Percentiles rank a stretch among this genome's conserved stretches.
Evolutionary conservation across 2,888 invertebrate species (phyloP).

Genomic region (Cistogaster globosa): DNA sequence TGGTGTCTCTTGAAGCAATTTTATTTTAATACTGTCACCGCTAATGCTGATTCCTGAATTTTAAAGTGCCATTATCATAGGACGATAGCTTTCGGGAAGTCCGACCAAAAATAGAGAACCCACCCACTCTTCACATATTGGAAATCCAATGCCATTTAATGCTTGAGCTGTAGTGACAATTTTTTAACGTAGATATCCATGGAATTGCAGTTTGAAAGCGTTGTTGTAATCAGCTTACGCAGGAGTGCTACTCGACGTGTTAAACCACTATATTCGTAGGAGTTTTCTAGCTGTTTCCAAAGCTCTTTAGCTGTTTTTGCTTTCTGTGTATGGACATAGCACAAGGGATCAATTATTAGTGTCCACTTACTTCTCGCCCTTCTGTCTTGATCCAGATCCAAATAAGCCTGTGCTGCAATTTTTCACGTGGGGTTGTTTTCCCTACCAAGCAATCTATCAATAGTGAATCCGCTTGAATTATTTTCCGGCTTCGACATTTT

Average conservation of each 20-base stretch:
- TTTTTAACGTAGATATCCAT: slow-evolving; percentile 58
- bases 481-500: background rate
- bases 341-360: slow-evolving; percentile 41
- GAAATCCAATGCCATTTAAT: slow-evolving; percentile 58
- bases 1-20: slow-evolving; percentile 41
- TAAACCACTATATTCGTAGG: slow-evolving; percentile 45
- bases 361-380: slow-evolving; percentile 57
- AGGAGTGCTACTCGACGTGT: slow-evolving; percentile 61
- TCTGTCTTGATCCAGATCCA: slow-evolving; percentile 44
- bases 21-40: slow-evolving; percentile 60
- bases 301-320: slow-evolving; percentile 53
- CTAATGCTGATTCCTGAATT: slow-evolving; percentile 72
- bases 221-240: slow-evolving; percentile 57
- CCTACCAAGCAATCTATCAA: slow-evolving; percentile 43
- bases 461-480: background rate
- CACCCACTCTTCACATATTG: slow-evolving; percentile 60
- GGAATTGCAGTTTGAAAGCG: slow-evolving; percentile 52
- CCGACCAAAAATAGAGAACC: slow-evolving; percentile 67
- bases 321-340: slow-evolving; percentile 55
- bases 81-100: slow-evolving; percentile 74
- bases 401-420: slow-evolving; percentile 48
- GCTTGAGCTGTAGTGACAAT: slow-evolving; percentile 48
- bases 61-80: slow-evolving; percentile 75
- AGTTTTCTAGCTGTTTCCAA: slow-evolving; percentile 54
- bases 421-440: slow-evolving; percentile 50